These are phyloP conservation scores for Sitodiplosis mosellana DNA, from an alignment of 1,140 invertebrate species.

Conservation along the genomic window DNA sequence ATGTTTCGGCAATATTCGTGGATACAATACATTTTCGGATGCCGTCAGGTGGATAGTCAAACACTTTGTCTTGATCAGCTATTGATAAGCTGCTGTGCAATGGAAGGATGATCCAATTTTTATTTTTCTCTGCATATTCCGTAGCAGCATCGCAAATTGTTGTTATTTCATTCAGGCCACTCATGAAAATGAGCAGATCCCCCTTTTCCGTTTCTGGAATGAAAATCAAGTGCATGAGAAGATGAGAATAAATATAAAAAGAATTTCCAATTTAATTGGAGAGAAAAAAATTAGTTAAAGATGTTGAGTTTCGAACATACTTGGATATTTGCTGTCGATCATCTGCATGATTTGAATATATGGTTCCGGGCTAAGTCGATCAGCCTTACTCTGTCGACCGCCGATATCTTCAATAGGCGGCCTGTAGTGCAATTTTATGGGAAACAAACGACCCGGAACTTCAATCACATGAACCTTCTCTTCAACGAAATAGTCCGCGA, in stretches of 20 bases:
- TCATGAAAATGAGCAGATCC: constrained; percentile 91
- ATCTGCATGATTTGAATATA: constrained; percentile 82
- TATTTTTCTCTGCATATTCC: constrained; percentile 62
- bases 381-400: constrained; percentile 31
- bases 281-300: no score
- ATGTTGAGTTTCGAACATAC: constrained; percentile 20
- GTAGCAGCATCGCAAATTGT: constrained; percentile 72
- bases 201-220: constrained; percentile 65
- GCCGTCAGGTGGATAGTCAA: constrained; percentile 89
- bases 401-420: constrained; percentile 56
- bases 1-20: constrained; percentile 99
- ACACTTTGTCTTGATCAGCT: constrained; percentile 92
- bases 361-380: constrained; percentile 73
- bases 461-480: constrained; percentile 64
- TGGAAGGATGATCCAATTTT: constrained; percentile 86
- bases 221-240: constrained; percentile 17
- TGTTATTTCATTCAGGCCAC: constrained; percentile 89
- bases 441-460: constrained; percentile 85
- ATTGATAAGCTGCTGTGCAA: constrained; percentile 87
- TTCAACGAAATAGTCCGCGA: constrained; percentile 72
- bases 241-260: no score
- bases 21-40: constrained; percentile 93
- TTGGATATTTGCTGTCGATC: constrained; percentile 76
- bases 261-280: no score
- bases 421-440: constrained; percentile 76